phyloP scores from a whole-genome alignment of 2,113 vertebrate species.

The Corythornis madagascariensis region DNA sequence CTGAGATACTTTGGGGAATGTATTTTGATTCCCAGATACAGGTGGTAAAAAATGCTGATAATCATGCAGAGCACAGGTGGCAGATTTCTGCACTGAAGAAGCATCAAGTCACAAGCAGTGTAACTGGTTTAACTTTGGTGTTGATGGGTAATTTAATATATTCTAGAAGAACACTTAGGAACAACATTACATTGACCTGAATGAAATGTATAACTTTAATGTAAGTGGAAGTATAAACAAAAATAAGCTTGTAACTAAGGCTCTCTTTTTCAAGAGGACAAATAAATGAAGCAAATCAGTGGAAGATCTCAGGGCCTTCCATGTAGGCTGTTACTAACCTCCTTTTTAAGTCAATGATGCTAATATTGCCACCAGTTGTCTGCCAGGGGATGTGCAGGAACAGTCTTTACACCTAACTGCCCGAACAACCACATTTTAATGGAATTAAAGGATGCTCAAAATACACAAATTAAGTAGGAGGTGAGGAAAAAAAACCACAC shows the following conservation, averaged over 20 bases:
- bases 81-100: not conserved
- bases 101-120: not conserved
- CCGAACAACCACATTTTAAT: not conserved
- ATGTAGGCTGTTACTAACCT: not conserved
- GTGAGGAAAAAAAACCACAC: not conserved
- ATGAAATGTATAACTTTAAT: accelerated
- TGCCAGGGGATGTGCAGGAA: not conserved
- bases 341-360: not conserved
- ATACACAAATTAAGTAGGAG: not conserved
- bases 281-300: not conserved
- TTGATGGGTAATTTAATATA: not conserved
- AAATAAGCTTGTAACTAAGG: not conserved
- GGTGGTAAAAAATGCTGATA: not conserved
- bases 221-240: not conserved
- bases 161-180: not conserved
- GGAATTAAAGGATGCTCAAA: not conserved
- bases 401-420: not conserved
- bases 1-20: not conserved
- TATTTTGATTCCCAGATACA: not conserved
- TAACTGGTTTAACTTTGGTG: not conserved
- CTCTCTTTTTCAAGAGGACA: not conserved
- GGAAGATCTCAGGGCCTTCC: not conserved
- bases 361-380: not conserved
- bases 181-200: not conserved
- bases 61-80: not conserved